These are phyloP conservation scores for Grus americana DNA, from an alignment of 2,113 vertebrate genomes.

Conservation along the genomic window DNA sequence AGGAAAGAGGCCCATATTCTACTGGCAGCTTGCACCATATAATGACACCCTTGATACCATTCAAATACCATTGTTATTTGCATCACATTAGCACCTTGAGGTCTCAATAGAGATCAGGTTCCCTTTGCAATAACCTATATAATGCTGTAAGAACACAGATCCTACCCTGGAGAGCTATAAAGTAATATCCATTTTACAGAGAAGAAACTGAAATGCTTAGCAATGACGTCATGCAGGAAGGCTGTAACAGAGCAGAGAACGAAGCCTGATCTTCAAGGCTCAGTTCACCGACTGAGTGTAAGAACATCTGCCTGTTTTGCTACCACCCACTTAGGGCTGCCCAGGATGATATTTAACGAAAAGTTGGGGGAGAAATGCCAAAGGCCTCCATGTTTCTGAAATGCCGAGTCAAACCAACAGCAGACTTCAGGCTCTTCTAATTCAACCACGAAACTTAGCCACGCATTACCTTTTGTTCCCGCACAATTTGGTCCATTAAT, in stretches of 20 bases:
- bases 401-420: not conserved
- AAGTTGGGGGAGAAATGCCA: not conserved
- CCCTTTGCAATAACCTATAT: not conserved
- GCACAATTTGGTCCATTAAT: constrained; percentile 76
- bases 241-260: not conserved
- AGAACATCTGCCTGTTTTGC: too few relatives aligned
- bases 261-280: not conserved
- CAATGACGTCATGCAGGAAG: not conserved
- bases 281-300: not conserved
- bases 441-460: not conserved
- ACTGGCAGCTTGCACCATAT: not conserved
- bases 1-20: not conserved
- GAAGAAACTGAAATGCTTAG: not conserved
- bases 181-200: not conserved
- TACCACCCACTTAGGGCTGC: not conserved
- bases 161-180: not conserved
- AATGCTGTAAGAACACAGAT: not conserved
- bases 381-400: not conserved
- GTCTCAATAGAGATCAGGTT: not conserved
- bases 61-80: not conserved
- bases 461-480: constrained; percentile 73
- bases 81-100: not conserved
- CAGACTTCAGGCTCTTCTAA: not conserved
- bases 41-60: not conserved
- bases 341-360: not conserved